Percentiles rank a stretch among this genome's conserved stretches.
phyloP scores from a whole-genome alignment of 2,113 vertebrate species.

The Menura novaehollandiae region DNA sequence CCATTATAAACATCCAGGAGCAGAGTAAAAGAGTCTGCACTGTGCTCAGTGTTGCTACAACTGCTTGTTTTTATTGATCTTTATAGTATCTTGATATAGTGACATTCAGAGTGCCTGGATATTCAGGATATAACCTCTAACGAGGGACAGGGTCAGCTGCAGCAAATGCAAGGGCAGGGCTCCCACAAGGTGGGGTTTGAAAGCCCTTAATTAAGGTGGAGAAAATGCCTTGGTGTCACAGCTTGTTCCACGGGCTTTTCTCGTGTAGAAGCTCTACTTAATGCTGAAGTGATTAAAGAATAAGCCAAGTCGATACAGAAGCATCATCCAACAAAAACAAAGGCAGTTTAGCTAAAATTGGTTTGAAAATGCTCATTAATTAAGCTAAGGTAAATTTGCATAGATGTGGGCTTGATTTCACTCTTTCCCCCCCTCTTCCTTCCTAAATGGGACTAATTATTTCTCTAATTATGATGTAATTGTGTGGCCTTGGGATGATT shows the following conservation, averaged over 20 bases:
- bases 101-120: not conserved
- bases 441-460: not conserved
- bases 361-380: constrained; percentile 3
- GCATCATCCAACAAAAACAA: not conserved
- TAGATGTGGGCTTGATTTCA: not conserved
- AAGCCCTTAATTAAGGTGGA: not conserved
- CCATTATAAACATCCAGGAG: not conserved
- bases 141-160: not conserved
- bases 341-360: not conserved
- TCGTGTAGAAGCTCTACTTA: not conserved
- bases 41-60: not conserved
- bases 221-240: not conserved
- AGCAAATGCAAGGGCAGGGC: not conserved
- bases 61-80: not conserved
- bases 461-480: not conserved
- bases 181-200: not conserved
- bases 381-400: not conserved
- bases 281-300: not conserved
- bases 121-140: not conserved
- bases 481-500: not conserved
- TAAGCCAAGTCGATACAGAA: not conserved
- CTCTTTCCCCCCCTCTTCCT: not conserved
- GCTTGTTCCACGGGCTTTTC: not conserved
- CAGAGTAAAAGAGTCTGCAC: not conserved
- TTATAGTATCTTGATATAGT: rapidly evolving